These are phyloP conservation scores for Thereva unica DNA, from an alignment of 2,888 invertebrate species.

Conservation along the genomic window DNA sequence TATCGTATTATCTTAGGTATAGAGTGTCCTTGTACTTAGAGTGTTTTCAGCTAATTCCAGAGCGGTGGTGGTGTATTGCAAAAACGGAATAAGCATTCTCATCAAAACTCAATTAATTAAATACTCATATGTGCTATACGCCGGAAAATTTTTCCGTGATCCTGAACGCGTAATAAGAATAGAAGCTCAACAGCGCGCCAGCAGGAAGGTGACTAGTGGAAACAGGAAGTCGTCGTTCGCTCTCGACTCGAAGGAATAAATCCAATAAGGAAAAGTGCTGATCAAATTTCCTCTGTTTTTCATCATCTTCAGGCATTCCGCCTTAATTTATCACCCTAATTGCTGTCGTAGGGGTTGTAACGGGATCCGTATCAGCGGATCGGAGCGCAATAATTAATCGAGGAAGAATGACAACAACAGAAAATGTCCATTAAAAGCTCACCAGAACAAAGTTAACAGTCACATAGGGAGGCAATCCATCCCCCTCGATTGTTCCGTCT, in stretches of 20 bases:
- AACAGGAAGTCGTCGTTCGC: no score
- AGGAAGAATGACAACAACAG: conserved; percentile 28
- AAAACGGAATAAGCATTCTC: no score
- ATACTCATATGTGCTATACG: no score
- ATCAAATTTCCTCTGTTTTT: conserved; percentile 20
- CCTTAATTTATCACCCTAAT: conserved; percentile 18
- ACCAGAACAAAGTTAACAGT: conserved; percentile 6
- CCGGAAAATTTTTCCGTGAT: no score
- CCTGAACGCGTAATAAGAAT: no score
- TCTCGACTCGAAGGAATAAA: background rate
- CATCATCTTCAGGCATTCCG: background rate
- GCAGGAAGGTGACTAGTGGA: no score
- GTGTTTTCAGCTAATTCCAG: no score
- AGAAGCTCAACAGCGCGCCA: no score
- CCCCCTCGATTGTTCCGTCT: background rate
- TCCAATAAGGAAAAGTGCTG: conserved; percentile 3
- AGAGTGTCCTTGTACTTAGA: no score
- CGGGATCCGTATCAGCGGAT: conserved; percentile 12
- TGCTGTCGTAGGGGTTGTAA: background rate
- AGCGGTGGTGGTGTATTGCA: no score
- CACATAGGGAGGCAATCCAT: background rate
- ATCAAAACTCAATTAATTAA: no score
- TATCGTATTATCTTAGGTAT: no score
- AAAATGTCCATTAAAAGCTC: conserved; percentile 17
- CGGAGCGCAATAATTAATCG: conserved; percentile 23